Percentiles rank a stretch among this genome's conserved stretches.
Conservation (phyloP, 1,140 invertebrate genomes). For the Chironomus striatipennis region DNA sequence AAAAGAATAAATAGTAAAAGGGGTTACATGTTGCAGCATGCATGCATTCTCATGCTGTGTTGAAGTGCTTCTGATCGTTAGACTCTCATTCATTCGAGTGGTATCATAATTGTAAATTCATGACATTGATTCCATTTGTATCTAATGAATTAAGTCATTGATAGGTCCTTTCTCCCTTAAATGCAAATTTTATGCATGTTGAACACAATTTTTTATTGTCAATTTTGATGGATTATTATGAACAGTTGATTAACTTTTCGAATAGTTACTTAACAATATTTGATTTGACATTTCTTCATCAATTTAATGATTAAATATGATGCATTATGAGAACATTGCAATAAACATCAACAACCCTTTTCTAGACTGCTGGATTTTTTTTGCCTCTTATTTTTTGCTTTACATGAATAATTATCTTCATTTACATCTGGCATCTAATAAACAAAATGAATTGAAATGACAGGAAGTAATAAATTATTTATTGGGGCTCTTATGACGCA, state of each 20-base stretch:
- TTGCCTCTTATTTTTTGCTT: too few relatives aligned
- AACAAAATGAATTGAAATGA: too few relatives aligned
- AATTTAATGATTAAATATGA: neutral
- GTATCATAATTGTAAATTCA: neutral
- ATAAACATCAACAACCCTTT: too few relatives aligned
- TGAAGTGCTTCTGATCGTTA: neutral
- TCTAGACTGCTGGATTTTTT: too few relatives aligned
- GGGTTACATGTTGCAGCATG: neutral
- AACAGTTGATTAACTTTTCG: conserved; percentile 8
- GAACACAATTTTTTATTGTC: neutral
- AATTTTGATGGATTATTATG: conserved; percentile 21
- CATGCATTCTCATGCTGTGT: neutral
- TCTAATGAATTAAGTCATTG: neutral
- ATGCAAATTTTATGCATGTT: neutral
- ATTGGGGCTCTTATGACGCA: too few relatives aligned
- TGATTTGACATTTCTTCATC: neutral
- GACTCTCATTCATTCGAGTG: neutral
- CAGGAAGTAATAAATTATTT: too few relatives aligned
- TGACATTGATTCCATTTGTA: conserved; percentile 16
- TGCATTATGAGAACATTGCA: neutral
- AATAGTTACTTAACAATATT: neutral
- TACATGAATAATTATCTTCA: too few relatives aligned
- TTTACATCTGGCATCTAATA: too few relatives aligned
- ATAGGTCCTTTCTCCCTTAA: neutral
- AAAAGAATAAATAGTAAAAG: neutral